Base-by-base conservation (phyloP, 2,113 vertebrate genomes). In the Pseudolaguvia tuberculata region DNA sequence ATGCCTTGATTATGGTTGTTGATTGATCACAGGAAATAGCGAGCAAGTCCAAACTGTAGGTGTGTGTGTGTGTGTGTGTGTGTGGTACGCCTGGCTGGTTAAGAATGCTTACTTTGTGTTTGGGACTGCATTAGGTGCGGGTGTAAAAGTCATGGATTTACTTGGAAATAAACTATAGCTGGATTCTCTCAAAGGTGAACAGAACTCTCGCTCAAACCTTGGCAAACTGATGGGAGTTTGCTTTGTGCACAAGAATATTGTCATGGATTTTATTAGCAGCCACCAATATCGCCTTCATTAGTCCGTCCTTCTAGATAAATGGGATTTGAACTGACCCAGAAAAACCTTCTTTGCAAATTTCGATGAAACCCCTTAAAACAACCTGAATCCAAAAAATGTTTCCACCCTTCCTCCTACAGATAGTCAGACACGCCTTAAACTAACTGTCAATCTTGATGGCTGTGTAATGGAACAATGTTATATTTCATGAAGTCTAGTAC, bases 321-420 rank as follows among this genome's bases (percentile, higher is more conserved):
- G 15, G 17, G 3, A 18, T 48, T 23, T 23, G 5, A 42, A 48
- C 42, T 25, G 14, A 25, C 23, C 2, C 12, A 14, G 3, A 48
- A 27, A 27, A 25, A 1, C 23, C 15, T 10, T 65, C 6, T 1
- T 23, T 12, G 17, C 20, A 48, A 0, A 27, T 27, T 47, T 48
- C 17, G 21, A 66, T 11, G 7, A 25, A 66, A 27, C 5, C 8
- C 6, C 3, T 35, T 42, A 11, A 50, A 67, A 50, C 15, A 67
- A 18, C 45, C 9, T n/a, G 4, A 1, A 1, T 8, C 29, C 11
- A 2, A 10, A 29, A 4, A 50, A 50, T 45, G 9, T 25, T 50
- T 20, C 63, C 63, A 66, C 45, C 39, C 62, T 65, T 65, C 21
- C 39, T 47, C 39, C 23, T n/a, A 61, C 71, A 35, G 42, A 51